These are phyloP conservation scores for Malthinus seriepunctatus DNA, from an alignment of 2,888 invertebrate species.

Conservation along the genomic window DNA sequence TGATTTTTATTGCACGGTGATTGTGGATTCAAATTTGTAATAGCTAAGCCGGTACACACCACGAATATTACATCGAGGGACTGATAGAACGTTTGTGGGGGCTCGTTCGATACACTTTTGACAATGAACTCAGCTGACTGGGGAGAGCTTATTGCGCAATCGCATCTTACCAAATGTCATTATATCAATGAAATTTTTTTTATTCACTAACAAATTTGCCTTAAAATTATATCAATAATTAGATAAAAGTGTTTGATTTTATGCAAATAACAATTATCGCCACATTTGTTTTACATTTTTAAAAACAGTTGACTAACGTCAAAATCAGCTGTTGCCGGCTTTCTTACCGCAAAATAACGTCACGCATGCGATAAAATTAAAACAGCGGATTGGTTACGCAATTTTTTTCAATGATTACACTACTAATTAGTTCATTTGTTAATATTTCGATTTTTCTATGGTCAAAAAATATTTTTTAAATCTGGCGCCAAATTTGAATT, in stretches of 20 bases:
- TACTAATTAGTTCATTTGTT: too few species aligned
- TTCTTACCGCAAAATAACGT: not conserved
- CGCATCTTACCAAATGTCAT: constrained; percentile 27
- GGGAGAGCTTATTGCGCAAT: constrained; percentile 45
- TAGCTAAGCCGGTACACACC: constrained; percentile 25
- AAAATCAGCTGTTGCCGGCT: constrained; percentile 38
- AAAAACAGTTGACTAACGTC: constrained; percentile 39
- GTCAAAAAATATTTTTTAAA: too few species aligned
- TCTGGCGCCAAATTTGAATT: too few species aligned
- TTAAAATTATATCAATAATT: too few species aligned
- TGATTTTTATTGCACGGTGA: constrained; percentile 27
- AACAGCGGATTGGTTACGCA: too few species aligned
- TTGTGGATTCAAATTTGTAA: constrained; percentile 21
- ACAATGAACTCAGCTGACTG: constrained; percentile 52
- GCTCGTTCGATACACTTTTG: constrained; percentile 50
- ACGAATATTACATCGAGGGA: constrained; percentile 27
- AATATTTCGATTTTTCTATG: too few species aligned
- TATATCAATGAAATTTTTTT: not conserved
- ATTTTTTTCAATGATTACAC: too few species aligned
- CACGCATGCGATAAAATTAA: not conserved
- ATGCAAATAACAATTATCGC: not conserved
- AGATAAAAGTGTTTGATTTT: not conserved
- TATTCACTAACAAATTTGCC: too few species aligned
- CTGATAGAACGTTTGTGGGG: constrained; percentile 39
- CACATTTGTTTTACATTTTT: not conserved